These are phyloP conservation scores for Novumbra hubbsi DNA, from an alignment of 2,797 vertebrate genomes.

Conservation along the genomic window DNA sequence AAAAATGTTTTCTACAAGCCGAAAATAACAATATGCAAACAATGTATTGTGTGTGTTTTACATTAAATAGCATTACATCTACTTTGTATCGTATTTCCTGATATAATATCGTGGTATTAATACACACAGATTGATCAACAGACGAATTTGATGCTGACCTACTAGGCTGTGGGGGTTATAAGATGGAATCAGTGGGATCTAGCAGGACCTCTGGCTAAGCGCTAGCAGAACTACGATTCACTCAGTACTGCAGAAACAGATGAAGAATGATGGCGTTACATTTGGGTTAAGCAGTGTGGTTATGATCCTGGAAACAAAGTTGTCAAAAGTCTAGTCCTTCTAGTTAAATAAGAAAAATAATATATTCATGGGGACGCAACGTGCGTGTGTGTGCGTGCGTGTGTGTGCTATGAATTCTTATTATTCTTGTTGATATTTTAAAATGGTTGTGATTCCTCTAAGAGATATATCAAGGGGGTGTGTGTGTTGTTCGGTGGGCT, in stretches of 20 bases:
- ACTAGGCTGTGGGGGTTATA: background rate
- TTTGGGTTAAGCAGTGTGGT: conserved; percentile 70
- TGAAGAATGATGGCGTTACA: conserved; percentile 60
- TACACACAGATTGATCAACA: background rate
- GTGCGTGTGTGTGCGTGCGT: too few species aligned
- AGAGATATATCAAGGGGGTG: conserved; percentile 47
- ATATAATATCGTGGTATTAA: background rate
- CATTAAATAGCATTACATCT: background rate
- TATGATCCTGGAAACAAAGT: conserved; percentile 71
- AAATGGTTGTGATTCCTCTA: conserved; percentile 13
- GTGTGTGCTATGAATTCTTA: too few species aligned
- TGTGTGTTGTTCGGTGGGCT: conserved; percentile 47
- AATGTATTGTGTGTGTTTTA: background rate
- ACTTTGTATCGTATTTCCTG: background rate
- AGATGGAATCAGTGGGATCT: background rate
- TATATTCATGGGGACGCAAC: too few species aligned
- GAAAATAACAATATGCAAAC: background rate
- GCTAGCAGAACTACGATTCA: background rate
- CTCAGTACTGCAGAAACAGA: conserved; percentile 37
- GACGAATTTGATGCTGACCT: background rate
- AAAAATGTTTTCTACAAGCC: background rate
- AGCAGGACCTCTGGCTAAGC: background rate
- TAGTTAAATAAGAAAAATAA: conserved; percentile 46
- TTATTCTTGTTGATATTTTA: too few species aligned
- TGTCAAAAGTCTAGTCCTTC: conserved; percentile 63